Evolutionary conservation across 2,797 vertebrate species (phyloP).

Genomic region (Xerus rutilus): DNA sequence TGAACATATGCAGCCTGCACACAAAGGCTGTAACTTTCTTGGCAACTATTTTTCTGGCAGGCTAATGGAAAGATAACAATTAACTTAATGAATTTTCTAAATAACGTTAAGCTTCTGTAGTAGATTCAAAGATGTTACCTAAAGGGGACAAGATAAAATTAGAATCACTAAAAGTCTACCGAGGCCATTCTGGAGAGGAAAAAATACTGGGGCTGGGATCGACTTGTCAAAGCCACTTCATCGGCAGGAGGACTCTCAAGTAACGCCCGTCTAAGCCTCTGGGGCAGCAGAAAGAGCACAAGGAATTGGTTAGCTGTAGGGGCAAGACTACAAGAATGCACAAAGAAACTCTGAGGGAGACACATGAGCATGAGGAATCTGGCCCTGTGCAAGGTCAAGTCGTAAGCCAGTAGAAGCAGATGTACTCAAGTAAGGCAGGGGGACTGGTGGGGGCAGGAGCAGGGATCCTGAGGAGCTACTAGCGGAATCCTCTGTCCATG

Average conservation of each 20-base stretch:
- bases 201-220: background rate
- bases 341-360: background rate
- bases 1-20: background rate
- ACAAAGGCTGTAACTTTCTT: conserved; percentile 28
- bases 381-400: background rate
- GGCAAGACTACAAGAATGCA: background rate
- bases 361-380: rapidly evolving
- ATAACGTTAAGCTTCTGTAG: background rate
- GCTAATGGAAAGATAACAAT: background rate
- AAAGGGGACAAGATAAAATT: background rate
- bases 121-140: background rate
- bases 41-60: conserved; percentile 40
- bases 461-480: background rate
- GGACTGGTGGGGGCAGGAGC: background rate
- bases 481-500: no score
- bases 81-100: conserved; percentile 11
- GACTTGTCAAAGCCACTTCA: background rate
- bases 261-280: background rate
- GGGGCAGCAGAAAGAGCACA: background rate
- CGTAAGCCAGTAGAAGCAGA: background rate
- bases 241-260: background rate
- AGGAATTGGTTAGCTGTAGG: background rate
- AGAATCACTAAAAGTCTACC: background rate
- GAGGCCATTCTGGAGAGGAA: background rate
- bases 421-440: background rate